A percentile compares a stretch with the other conserved stretches of the same genome.
Evolutionary conservation across 2,888 invertebrate genomes (phyloP).

Genomic region (Dicycla oo): DNA sequence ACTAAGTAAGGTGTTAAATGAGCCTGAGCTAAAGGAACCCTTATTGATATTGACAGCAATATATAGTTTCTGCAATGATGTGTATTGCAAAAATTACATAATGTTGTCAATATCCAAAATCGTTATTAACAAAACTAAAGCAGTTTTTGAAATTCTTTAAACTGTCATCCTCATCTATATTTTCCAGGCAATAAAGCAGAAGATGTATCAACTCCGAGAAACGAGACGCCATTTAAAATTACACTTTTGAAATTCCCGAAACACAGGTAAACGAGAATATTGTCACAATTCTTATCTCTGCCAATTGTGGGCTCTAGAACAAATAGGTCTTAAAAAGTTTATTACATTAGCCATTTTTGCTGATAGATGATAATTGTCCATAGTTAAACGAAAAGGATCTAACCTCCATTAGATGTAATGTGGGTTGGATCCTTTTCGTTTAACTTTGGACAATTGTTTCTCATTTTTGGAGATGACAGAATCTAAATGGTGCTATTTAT

Average conservation of each 20-base stretch:
- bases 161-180: not conserved
- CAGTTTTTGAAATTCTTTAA: not conserved
- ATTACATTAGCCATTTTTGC: slow-evolving; percentile 68
- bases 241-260: slow-evolving; percentile 5
- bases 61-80: not conserved
- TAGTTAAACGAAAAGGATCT: no score
- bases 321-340: slow-evolving; percentile 72
- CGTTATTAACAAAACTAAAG: not conserved
- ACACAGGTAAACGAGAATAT: slow-evolving; percentile 66
- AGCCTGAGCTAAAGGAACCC: not conserved
- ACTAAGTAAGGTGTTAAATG: not conserved
- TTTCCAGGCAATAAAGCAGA: slow-evolving; percentile 14
- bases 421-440: no score
- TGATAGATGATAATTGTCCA: no score
- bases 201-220: slow-evolving; percentile 2
- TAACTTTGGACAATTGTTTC: no score
- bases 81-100: no score
- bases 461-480: slow-evolving; percentile 34
- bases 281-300: slow-evolving; percentile 71
- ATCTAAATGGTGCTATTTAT: slow-evolving; percentile 25
- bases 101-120: no score
- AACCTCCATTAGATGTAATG: no score
- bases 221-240: slow-evolving; percentile 30
- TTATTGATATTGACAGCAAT: not conserved
- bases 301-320: slow-evolving; percentile 72